Conservation (phyloP, 2,797 vertebrate species). For the Odontamblyopus lacepedii region DNA sequence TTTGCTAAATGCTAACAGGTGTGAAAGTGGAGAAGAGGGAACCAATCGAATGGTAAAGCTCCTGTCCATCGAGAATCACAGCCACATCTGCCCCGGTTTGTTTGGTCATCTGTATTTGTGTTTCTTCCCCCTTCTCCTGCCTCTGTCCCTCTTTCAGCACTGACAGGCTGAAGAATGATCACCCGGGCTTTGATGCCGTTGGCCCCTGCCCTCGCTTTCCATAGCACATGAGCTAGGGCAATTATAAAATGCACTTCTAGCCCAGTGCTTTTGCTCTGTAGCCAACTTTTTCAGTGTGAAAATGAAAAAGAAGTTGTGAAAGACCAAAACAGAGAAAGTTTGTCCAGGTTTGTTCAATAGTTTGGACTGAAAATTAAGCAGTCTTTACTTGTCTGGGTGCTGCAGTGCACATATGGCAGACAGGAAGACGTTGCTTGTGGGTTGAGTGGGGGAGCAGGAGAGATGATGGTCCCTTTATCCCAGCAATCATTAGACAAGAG, state of each 20-base stretch:
- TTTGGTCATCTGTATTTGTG: constrained; percentile 78
- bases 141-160: constrained; percentile 38
- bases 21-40: constrained; percentile 31
- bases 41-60: constrained; percentile 32
- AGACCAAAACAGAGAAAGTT: background rate
- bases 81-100: constrained; percentile 75
- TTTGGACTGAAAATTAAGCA: constrained; percentile 24
- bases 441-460: constrained; percentile 10
- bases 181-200: constrained; percentile 72
- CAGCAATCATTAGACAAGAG: constrained; percentile 62
- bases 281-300: constrained; percentile 57
- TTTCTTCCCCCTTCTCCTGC: constrained; percentile 47
- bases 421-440: constrained; percentile 51
- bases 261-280: constrained; percentile 64
- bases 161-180: constrained; percentile 72
- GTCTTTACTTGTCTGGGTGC: constrained; percentile 34
- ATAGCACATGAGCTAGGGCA: constrained; percentile 69
- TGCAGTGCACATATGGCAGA: constrained; percentile 57
- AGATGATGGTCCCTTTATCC: constrained; percentile 61
- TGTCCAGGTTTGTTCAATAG: background rate
- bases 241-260: constrained; percentile 66
- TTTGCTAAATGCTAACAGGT: constrained; percentile 78
- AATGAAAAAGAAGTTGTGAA: constrained; percentile 11
- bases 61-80: constrained; percentile 52
- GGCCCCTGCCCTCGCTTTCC: constrained; percentile 72